Percentiles rank a stretch among this genome's conserved stretches.
Evolutionary conservation across 2,888 invertebrate genomes (phyloP).

Genomic region (Taphrorychus bicolor): DNA sequence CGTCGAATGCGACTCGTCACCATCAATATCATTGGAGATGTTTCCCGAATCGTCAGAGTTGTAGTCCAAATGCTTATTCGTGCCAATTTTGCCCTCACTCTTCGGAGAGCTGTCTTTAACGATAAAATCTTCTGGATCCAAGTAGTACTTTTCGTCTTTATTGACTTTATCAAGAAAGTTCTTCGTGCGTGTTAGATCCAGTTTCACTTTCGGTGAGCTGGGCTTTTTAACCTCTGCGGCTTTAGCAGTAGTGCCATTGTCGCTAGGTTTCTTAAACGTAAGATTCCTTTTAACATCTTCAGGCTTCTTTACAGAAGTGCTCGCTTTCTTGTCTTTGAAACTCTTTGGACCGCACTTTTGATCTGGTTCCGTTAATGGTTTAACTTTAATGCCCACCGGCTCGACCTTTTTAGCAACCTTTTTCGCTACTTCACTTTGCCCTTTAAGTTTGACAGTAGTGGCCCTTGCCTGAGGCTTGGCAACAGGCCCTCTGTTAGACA

Average conservation of each 20-base stretch:
- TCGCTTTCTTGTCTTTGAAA: conserved; percentile 45
- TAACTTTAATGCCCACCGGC: no score
- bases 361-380: conserved; percentile 42
- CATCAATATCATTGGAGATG: conserved; percentile 74
- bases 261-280: conserved; percentile 11
- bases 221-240: conserved; percentile 32
- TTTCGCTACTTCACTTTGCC: conserved; percentile 22
- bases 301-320: conserved; percentile 44
- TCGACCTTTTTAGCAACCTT: conserved; percentile 26
- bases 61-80: conserved; percentile 56
- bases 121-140: conserved; percentile 42
- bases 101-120: conserved; percentile 37
- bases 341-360: conserved; percentile 39
- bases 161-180: conserved; percentile 45
- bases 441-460: conserved; percentile 4
- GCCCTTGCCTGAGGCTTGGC: conserved; percentile 9
- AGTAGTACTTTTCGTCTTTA: conserved; percentile 33
- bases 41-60: conserved; percentile 83
- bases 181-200: conserved; percentile 46
- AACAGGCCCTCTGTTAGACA: not conserved
- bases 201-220: conserved; percentile 46
- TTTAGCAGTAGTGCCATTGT: conserved; percentile 41
- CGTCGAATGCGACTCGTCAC: conserved; percentile 47
- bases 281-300: conserved; percentile 36
- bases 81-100: conserved; percentile 15